phyloP scores from a whole-genome alignment of 92 coral and sea anemone genomes.

The Siderastrea siderea region DNA sequence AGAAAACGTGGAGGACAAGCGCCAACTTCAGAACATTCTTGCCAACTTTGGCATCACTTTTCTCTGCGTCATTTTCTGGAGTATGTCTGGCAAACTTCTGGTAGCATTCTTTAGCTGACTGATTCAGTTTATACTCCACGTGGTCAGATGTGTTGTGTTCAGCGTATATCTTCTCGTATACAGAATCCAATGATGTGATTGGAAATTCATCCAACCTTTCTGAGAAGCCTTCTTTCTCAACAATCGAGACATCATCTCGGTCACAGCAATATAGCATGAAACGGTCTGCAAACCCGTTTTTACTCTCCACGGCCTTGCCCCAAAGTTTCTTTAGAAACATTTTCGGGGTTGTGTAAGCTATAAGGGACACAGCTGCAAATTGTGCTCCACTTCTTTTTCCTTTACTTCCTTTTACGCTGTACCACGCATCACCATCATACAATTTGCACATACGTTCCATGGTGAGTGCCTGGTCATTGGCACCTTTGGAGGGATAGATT shows the following conservation, averaged over 20 bases:
- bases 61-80: no score
- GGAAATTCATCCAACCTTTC: conserved; percentile 5
- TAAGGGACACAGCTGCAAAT: conserved; percentile 23
- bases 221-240: conserved; percentile 16
- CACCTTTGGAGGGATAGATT: conserved; percentile 5
- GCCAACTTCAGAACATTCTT: conserved; percentile 30
- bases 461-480: conserved; percentile 12
- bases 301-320: conserved; percentile 19
- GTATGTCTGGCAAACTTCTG: background rate
- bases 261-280: background rate
- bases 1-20: conserved; percentile 22
- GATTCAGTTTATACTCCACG: conserved; percentile 11
- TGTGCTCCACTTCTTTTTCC: conserved; percentile 37
- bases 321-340: conserved; percentile 25
- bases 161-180: conserved; percentile 18
- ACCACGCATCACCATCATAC: conserved; percentile 48
- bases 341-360: conserved; percentile 23
- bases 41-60: conserved; percentile 38
- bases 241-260: background rate
- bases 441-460: conserved; percentile 44
- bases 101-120: conserved; percentile 11
- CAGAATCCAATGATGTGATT: background rate
- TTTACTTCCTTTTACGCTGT: conserved; percentile 41
- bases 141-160: conserved; percentile 15
- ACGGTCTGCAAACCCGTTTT: conserved; percentile 39